phyloP scores from a whole-genome alignment of 2,888 invertebrate genomes.

The Trichogramma evanescens region DNA sequence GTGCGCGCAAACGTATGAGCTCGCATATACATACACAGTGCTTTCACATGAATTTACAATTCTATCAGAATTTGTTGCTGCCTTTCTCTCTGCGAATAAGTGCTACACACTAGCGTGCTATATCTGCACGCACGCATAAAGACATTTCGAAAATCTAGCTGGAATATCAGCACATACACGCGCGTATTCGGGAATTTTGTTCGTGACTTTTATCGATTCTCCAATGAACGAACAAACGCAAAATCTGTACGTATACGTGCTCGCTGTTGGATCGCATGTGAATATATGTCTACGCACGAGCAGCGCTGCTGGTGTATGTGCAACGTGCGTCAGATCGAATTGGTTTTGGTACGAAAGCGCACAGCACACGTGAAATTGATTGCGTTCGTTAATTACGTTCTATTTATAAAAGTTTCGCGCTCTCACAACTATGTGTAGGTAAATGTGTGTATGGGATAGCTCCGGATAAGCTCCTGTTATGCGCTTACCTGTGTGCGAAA shows the following conservation, averaged over 20 bases:
- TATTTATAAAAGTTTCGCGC: constrained; percentile 23
- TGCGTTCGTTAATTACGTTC: constrained; percentile 24
- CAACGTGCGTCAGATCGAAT: neutral
- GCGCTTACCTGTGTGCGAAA: no score
- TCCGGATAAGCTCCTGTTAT: no score
- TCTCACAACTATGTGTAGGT: no score
- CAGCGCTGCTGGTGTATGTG: neutral
- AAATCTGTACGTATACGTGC: neutral
- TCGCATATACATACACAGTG: neutral
- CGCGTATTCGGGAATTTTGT: neutral
- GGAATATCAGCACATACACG: neutral
- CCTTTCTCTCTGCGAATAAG: constrained; percentile 3
- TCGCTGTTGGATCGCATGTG: neutral
- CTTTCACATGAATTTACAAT: constrained; percentile 33
- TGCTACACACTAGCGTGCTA: neutral
- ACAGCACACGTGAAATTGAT: constrained; percentile 20
- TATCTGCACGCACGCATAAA: constrained; percentile 4
- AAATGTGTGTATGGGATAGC: no score
- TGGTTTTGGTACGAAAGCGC: neutral
- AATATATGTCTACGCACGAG: neutral
- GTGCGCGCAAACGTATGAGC: neutral
- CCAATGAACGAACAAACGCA: neutral
- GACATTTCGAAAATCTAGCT: constrained; percentile 13
- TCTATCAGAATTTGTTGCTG: constrained; percentile 38
- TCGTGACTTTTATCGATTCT: constrained; percentile 19